phyloP scores from a whole-genome alignment of 2,888 invertebrate genomes.

The Xanthostigma xanthostigma region DNA sequence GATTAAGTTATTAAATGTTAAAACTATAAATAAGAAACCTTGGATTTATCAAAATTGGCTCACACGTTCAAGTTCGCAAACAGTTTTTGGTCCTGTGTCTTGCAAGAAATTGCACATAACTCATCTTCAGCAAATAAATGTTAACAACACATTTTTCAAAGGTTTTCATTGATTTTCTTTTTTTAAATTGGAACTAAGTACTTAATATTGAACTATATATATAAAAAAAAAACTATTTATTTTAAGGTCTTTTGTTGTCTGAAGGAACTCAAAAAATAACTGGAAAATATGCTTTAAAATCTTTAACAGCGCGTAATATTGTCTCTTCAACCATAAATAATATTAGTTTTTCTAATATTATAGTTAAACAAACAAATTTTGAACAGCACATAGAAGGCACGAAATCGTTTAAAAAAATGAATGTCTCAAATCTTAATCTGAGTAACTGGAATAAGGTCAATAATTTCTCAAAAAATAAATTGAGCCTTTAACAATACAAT shows the following conservation, averaged over 20 bases:
- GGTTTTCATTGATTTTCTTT: constrained; percentile 12
- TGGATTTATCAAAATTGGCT: constrained; percentile 21
- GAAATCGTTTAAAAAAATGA: no score
- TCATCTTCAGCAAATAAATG: constrained; percentile 12
- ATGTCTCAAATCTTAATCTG: no score
- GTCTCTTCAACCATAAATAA: no score
- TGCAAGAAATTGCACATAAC: constrained; percentile 12
- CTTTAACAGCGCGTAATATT: constrained; percentile 15
- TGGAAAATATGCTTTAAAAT: constrained; percentile 12
- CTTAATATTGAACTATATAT: background rate
- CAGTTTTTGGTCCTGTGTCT: constrained; percentile 17
- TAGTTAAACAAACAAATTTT: no score
- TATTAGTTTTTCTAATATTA: no score
- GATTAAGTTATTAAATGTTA: constrained; percentile 14
- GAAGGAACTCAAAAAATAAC: constrained; percentile 14
- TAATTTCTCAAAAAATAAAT: no score
- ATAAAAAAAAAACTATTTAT: background rate
- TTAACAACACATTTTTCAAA: constrained; percentile 14
- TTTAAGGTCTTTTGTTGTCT: constrained; percentile 17
- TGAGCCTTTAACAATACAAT: no score
- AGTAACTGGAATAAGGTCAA: no score
- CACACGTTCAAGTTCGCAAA: constrained; percentile 18
- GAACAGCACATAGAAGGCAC: no score
- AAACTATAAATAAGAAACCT: constrained; percentile 15
- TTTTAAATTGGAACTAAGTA: background rate